Base-by-base conservation (phyloP, 2,888 invertebrate species). In the Ceramica pisi region DNA sequence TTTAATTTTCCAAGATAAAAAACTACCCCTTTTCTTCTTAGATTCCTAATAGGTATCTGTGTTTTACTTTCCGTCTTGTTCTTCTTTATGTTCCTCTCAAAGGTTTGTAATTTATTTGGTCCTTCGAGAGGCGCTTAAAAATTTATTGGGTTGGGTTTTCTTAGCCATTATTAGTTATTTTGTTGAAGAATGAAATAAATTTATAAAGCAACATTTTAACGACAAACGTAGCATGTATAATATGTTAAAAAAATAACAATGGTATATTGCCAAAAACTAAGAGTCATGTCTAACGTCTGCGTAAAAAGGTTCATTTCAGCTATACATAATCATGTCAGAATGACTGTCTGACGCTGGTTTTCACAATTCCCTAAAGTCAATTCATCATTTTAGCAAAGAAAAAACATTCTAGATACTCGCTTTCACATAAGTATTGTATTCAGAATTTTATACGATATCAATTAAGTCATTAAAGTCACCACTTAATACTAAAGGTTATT, bases 1-100 rank as follows among this genome's bases (percentile, higher is more conserved):
- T 57, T 65, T 72, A 51, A 57, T 74, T 74, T 59, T 57, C 21
- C 1, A 38, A 8, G 21, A 38, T 66, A 66, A 46, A 46, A 69
- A 71, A 56, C 23, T 21, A 35, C 12, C 14, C 14, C 31, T 26
- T 66, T 12, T 44, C 35, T 51, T 14, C 19, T 19, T 35, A 26
- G 44, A 65, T 35, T 59, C n/a, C 10, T 44, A n/a, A n/a, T n/a
- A n/a, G 38, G 50, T 44, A 35, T 41, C 23, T 48, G 23, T 12
- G 23, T n/a, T 74, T 57, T 51, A 57, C 6, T 66, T 51, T 74
- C 35, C 35, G 26, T 2, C 38, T 51, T 35, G 19, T 26, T 10
- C 14, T 10, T 64, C 12, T 67, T 59, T 67, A 75, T n/a, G n/a
- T 26, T 26, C 16, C 12, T 26, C 16, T 14, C 19, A 1, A 1